These are phyloP conservation scores for Leucoptera coffeella DNA, from an alignment of 2,888 invertebrate species.

Conservation along the genomic window DNA sequence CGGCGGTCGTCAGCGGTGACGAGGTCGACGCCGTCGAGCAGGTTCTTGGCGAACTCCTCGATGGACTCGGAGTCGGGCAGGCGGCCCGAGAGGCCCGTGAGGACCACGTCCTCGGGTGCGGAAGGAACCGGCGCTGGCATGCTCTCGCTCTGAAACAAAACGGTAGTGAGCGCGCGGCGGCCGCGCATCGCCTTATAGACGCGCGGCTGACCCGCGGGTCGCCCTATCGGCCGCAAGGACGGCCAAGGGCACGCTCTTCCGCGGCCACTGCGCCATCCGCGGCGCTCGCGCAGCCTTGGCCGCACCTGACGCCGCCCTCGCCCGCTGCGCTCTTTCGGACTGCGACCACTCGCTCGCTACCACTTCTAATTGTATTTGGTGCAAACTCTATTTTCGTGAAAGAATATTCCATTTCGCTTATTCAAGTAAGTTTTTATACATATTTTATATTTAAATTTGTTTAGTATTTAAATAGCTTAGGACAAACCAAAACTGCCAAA, in stretches of 20 bases:
- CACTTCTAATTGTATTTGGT: no score
- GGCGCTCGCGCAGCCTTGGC: neutral
- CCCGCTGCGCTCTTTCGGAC: neutral
- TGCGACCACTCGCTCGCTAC: neutral
- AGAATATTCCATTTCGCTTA: neutral
- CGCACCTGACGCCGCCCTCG: neutral
- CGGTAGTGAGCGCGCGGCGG: constrained; percentile 9
- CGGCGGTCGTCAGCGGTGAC: constrained; percentile 87
- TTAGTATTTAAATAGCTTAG: no score
- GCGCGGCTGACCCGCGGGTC: constrained; percentile 9
- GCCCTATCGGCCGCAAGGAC: constrained; percentile 31
- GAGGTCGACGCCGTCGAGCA: constrained; percentile 87
- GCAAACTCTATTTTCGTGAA: neutral
- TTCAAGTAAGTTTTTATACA: no score
- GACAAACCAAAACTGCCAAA: no score
- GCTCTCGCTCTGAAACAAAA: no score
- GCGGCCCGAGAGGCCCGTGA: constrained; percentile 80
- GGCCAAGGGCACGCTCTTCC: constrained; percentile 30
- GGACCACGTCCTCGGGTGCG: constrained; percentile 62
- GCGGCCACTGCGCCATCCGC: neutral
- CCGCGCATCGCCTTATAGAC: constrained; percentile 1
- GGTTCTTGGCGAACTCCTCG: constrained; percentile 87
- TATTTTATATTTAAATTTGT: no score
- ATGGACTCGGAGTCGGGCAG: constrained; percentile 88
- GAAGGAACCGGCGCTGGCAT: constrained; percentile 1